Conservation (phyloP, 2,888 invertebrate genomes). For the Phyllotreta cruciferae region DNA sequence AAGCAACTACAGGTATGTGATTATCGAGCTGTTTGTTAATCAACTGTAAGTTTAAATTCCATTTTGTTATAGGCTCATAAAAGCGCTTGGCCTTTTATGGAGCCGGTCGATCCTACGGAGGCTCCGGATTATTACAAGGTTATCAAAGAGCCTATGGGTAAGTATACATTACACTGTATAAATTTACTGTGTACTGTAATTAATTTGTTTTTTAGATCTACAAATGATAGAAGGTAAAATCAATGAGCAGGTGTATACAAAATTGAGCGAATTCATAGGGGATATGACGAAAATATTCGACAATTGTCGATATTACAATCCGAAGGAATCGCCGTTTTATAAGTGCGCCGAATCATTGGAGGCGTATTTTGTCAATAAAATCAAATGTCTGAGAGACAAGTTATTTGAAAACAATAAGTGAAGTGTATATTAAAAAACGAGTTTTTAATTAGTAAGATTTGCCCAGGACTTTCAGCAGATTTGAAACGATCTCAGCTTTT, state of each 20-base stretch:
- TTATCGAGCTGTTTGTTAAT: background rate
- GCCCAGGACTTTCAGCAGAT: conserved; percentile 45
- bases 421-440: conserved; percentile 24
- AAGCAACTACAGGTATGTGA: conserved; percentile 82
- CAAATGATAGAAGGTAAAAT: conserved; percentile 90
- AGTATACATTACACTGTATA: conserved; percentile 51
- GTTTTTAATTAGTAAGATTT: conserved; percentile 42
- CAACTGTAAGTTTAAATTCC: conserved; percentile 35
- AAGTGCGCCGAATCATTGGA: conserved; percentile 96
- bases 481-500: conserved; percentile 50
- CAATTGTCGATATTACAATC: conserved; percentile 98
- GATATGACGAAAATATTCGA: conserved; percentile 99
- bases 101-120: conserved; percentile 94
- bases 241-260: conserved; percentile 81
- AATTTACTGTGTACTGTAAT: background rate
- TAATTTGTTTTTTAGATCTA: conserved; percentile 73
- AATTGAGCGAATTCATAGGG: conserved; percentile 93
- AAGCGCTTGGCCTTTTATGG: conserved; percentile 98
- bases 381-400: conserved; percentile 86
- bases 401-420: conserved; percentile 68
- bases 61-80: conserved; percentile 76
- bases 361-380: conserved; percentile 93
- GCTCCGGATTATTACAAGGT: conserved; percentile 97
- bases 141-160: conserved; percentile 96
- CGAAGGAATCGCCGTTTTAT: conserved; percentile 93